These are phyloP conservation scores for Allobates femoralis DNA, from an alignment of 2,797 vertebrate species.

Conservation along the genomic window DNA sequence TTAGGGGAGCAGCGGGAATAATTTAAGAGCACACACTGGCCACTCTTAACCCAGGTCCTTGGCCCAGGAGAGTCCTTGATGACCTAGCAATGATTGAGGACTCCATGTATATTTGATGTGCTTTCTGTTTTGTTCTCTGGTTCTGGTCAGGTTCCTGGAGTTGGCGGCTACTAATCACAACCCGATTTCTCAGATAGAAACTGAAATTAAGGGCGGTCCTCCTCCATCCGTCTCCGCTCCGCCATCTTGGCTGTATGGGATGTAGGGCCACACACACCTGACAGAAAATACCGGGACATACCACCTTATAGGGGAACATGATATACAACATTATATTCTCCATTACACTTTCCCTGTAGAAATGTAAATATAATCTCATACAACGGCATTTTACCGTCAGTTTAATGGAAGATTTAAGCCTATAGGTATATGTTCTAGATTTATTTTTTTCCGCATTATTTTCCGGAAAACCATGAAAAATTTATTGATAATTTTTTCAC, in stretches of 20 bases:
- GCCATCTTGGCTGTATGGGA: background rate
- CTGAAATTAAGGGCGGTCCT: background rate
- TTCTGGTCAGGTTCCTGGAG: background rate
- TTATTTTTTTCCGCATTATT: background rate
- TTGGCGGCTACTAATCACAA: too few relatives aligned
- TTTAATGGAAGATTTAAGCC: background rate
- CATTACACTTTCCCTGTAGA: background rate
- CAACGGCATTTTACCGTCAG: background rate
- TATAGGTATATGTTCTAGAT: too few relatives aligned
- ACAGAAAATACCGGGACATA: background rate
- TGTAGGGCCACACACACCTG: too few relatives aligned
- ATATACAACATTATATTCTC: background rate
- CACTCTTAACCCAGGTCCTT: background rate
- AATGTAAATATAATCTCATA: constrained; percentile 4
- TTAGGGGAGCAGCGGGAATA: background rate
- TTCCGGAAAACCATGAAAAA: background rate
- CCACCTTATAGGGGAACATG: too few relatives aligned
- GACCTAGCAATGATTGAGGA: background rate
- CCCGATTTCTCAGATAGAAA: background rate
- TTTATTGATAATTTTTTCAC: background rate
- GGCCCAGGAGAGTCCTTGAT: background rate
- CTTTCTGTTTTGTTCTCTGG: background rate
- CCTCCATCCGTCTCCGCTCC: background rate
- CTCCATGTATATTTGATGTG: background rate
- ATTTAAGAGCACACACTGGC: background rate